Percentiles rank a stretch among this genome's conserved stretches.
These are phyloP conservation scores for Perccottus glenii DNA, from an alignment of 2,113 vertebrate genomes.

Conservation along the genomic window DNA sequence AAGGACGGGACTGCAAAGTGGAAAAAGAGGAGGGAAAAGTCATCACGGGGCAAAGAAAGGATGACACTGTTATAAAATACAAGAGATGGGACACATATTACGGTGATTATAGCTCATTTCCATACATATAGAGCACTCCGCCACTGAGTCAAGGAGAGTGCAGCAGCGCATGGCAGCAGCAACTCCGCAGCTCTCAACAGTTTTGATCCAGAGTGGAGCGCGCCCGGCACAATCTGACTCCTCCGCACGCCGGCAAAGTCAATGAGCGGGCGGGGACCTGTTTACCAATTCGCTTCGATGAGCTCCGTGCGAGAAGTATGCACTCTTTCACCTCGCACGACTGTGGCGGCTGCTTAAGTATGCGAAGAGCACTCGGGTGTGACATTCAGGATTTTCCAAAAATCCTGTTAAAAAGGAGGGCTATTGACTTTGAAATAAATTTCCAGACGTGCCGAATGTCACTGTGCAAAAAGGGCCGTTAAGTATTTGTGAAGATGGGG, in stretches of 20 bases:
- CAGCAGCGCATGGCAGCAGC: constrained; percentile 49
- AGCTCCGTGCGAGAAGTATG: constrained; percentile 35
- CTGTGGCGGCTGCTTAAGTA: constrained; percentile 49
- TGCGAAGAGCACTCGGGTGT: constrained; percentile 48
- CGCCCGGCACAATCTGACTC: constrained; percentile 43
- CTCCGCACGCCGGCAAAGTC: constrained; percentile 58
- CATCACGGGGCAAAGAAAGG: constrained; percentile 35
- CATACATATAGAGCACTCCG: constrained; percentile 67
- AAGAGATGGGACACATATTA: constrained; percentile 70
- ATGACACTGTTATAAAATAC: constrained; percentile 61
- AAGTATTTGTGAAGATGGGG: constrained; percentile 8
- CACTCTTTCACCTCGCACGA: constrained; percentile 51
- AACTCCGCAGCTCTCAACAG: constrained; percentile 41
- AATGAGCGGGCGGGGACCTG: constrained; percentile 64
- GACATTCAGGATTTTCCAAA: constrained; percentile 60
- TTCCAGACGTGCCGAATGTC: constrained; percentile 33
- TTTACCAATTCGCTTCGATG: constrained; percentile 62
- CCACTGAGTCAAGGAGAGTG: constrained; percentile 73
- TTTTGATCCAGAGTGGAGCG: constrained; percentile 34
- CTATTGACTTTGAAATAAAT: constrained; percentile 64
- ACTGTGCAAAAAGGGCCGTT: background rate
- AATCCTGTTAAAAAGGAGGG: constrained; percentile 38
- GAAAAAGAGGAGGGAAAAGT: constrained; percentile 22
- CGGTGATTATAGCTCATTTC: constrained; percentile 70
- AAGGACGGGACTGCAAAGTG: constrained; percentile 4